Conservation (phyloP, 2,113 vertebrate species). For the Toxotes chatareus region DNA sequence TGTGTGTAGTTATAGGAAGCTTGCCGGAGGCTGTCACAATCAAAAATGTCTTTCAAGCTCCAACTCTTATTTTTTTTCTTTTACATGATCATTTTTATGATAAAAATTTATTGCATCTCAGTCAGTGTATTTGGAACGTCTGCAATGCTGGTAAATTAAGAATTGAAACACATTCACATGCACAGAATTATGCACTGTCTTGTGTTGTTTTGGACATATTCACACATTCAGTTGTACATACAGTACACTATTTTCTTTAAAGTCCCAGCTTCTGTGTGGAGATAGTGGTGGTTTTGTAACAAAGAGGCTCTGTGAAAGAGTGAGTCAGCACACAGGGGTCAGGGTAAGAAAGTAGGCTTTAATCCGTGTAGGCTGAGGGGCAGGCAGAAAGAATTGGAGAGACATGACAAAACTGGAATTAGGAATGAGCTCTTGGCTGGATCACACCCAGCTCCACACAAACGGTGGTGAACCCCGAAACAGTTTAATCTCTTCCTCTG, state of each 20-base stretch:
- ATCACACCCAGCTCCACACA: slow-evolving; percentile 1
- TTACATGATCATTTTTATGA: neutral
- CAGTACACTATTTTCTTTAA: too few species aligned
- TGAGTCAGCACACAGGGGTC: slow-evolving; percentile 47
- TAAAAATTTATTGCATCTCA: neutral
- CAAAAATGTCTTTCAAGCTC: neutral
- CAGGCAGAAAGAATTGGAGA: slow-evolving; percentile 25
- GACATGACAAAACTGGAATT: slow-evolving; percentile 33
- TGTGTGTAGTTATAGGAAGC: neutral
- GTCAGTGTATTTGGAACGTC: neutral
- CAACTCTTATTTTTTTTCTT: neutral
- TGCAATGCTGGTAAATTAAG: neutral
- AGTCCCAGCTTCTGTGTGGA: neutral
- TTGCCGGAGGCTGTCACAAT: neutral
- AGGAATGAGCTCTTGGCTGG: slow-evolving; percentile 5
- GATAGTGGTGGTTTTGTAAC: slow-evolving; percentile 12
- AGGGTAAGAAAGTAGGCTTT: slow-evolving; percentile 19
- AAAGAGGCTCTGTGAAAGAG: slow-evolving; percentile 31
- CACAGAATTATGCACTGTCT: neutral
- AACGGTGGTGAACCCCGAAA: neutral
- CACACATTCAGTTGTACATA: too few species aligned
- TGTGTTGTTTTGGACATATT: too few species aligned
- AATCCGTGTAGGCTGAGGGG: slow-evolving; percentile 31
- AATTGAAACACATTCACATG: neutral
- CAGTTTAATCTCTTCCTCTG: neutral